Evolutionary conservation across 2,888 invertebrate species (phyloP).

Genomic region (Orthosia incerta): DNA sequence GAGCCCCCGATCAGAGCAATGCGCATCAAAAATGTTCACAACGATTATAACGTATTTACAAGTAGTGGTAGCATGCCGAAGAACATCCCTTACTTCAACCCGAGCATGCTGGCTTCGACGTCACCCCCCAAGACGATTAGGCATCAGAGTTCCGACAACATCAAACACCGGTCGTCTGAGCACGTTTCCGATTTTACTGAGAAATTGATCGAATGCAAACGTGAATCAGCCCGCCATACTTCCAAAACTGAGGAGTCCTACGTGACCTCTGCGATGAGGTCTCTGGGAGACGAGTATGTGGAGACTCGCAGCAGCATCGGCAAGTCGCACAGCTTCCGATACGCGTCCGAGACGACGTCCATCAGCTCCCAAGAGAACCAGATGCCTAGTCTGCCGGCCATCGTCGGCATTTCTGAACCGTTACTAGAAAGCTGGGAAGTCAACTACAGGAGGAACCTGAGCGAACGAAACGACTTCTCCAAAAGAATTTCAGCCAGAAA

Average conservation of each 20-base stretch:
- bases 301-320: conserved; percentile 91
- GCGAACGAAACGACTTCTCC: conserved; percentile 83
- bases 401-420: conserved; percentile 89
- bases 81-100: conserved; percentile 85
- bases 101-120: conserved; percentile 79
- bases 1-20: conserved; percentile 82
- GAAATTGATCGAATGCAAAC: conserved; percentile 78
- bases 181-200: conserved; percentile 82
- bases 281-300: conserved; percentile 86
- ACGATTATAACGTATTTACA: conserved; percentile 81
- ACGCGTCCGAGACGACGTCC: conserved; percentile 89
- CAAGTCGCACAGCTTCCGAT: conserved; percentile 94
- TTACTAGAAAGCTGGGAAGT: conserved; percentile 89
- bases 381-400: conserved; percentile 89
- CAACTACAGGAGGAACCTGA: conserved; percentile 87
- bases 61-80: conserved; percentile 88
- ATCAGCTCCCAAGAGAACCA: conserved; percentile 88
- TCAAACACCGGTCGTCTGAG: conserved; percentile 85
- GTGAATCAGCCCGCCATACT: conserved; percentile 77
- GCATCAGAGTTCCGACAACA: conserved; percentile 86
- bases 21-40: conserved; percentile 81
- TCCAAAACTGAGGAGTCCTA: conserved; percentile 84
- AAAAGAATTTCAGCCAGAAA: conserved; percentile 86
- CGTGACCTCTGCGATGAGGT: conserved; percentile 80
- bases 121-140: conserved; percentile 84